These are phyloP conservation scores for Corythaixoides concolor DNA, from an alignment of 2,113 vertebrate species.

Conservation along the genomic window DNA sequence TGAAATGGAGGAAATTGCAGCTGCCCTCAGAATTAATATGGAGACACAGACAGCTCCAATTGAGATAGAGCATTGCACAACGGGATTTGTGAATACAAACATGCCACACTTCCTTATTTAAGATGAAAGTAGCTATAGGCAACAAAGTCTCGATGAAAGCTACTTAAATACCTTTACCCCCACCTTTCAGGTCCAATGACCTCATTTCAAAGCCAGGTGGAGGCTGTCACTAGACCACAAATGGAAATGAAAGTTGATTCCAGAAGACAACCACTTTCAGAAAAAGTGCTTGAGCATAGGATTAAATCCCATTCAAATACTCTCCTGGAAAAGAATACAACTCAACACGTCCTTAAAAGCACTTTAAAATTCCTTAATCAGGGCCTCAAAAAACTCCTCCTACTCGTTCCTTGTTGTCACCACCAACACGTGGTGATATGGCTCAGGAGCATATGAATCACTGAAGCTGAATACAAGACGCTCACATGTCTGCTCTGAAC, in stretches of 20 bases:
- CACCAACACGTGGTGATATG: background rate
- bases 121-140: constrained; percentile 56
- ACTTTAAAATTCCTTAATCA: constrained; percentile 34
- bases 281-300: constrained; percentile 30
- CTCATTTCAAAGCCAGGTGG: constrained; percentile 56
- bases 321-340: constrained; percentile 25
- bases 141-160: constrained; percentile 49
- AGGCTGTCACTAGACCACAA: constrained; percentile 41
- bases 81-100: constrained; percentile 54
- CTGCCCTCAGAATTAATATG: constrained; percentile 49
- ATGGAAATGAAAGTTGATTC: constrained; percentile 32
- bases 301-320: constrained; percentile 46
- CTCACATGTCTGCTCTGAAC: background rate
- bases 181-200: constrained; percentile 53
- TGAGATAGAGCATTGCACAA: constrained; percentile 48
- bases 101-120: constrained; percentile 63
- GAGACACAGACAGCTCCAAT: constrained; percentile 39
- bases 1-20: constrained; percentile 70
- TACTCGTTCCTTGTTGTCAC: background rate
- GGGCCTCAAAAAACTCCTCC: background rate
- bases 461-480: background rate
- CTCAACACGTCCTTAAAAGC: background rate
- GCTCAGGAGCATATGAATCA: background rate
- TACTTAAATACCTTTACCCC: constrained; percentile 52
- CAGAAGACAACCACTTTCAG: constrained; percentile 50